Conservation (phyloP, 2,113 vertebrate species). For the Cervus canadensis region DNA sequence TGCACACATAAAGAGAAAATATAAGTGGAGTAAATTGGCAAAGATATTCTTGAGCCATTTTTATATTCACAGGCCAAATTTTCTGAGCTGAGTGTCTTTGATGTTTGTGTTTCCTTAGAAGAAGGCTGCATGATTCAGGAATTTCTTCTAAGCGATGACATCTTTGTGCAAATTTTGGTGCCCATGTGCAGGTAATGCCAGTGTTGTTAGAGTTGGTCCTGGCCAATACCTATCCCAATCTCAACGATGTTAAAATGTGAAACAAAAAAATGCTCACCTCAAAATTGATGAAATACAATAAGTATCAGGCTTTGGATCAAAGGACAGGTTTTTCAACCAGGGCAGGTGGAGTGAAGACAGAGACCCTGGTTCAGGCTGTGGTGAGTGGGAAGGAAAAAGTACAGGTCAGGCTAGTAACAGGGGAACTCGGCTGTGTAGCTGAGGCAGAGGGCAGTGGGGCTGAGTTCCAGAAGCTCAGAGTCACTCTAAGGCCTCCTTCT, state of each 20-base stretch:
- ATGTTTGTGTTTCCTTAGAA: neutral
- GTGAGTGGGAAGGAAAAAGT: neutral
- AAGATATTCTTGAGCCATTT: neutral
- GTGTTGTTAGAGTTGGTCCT: neutral
- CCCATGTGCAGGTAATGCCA: accelerated
- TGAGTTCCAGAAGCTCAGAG: neutral
- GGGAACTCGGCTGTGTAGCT: neutral
- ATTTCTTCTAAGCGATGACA: neutral
- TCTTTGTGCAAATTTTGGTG: neutral
- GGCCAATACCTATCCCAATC: neutral
- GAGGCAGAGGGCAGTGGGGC: accelerated
- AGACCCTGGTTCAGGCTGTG: no score
- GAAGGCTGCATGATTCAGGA: accelerated
- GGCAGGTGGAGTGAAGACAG: neutral
- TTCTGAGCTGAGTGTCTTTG: neutral
- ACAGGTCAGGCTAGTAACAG: no score
- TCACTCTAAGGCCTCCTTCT: neutral
- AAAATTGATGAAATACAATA: neutral
- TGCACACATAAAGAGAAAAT: neutral
- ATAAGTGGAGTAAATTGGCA: neutral
- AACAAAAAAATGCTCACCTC: neutral
- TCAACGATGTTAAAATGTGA: neutral
- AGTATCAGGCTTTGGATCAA: neutral
- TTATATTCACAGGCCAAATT: neutral
- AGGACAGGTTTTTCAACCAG: neutral